Percentiles rank a stretch among this genome's conserved stretches.
These are phyloP conservation scores for Pheosia tremula DNA, from an alignment of 2,888 invertebrate genomes.

Conservation along the genomic window DNA sequence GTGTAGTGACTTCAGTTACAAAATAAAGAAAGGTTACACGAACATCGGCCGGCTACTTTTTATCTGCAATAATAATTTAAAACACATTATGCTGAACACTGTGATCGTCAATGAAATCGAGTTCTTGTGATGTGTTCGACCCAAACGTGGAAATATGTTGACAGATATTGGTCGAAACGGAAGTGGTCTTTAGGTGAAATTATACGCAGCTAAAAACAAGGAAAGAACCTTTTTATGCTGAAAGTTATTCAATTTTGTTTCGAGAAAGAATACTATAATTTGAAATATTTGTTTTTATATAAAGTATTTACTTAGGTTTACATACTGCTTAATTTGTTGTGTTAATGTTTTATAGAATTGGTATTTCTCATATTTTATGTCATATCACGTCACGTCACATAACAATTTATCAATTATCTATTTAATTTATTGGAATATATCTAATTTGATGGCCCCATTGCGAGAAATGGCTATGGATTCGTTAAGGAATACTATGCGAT, in stretches of 20 bases:
- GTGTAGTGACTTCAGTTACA: conserved; percentile 62
- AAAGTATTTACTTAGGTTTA: conserved; percentile 4
- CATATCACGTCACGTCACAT: too few relatives aligned
- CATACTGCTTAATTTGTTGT: conserved; percentile 1
- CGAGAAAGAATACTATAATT: background rate
- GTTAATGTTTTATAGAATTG: too few relatives aligned
- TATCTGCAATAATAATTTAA: conserved; percentile 82
- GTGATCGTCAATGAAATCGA: conserved; percentile 80
- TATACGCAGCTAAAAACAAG: conserved; percentile 77
- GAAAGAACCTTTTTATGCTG: conserved; percentile 68
- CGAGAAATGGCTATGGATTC: too few relatives aligned
- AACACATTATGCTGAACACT: conserved; percentile 79
- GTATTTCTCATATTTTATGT: too few relatives aligned
- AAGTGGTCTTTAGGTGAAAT: conserved; percentile 80
- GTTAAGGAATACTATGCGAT: conserved; percentile 4
- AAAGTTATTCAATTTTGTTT: background rate
- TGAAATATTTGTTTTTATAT: too few relatives aligned
- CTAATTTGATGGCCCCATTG: too few relatives aligned
- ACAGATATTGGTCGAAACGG: conserved; percentile 82
- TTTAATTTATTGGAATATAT: too few relatives aligned
- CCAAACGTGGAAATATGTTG: conserved; percentile 81
- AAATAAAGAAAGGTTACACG: conserved; percentile 74
- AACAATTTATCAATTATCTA: too few relatives aligned
- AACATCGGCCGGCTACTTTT: conserved; percentile 70
- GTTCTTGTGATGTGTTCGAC: conserved; percentile 80